A percentile compares a stretch with the other conserved stretches of the same genome.
Evolutionary conservation across 1,140 invertebrate genomes (phyloP).

Genomic region (Teleogryllus occipitalis): DNA sequence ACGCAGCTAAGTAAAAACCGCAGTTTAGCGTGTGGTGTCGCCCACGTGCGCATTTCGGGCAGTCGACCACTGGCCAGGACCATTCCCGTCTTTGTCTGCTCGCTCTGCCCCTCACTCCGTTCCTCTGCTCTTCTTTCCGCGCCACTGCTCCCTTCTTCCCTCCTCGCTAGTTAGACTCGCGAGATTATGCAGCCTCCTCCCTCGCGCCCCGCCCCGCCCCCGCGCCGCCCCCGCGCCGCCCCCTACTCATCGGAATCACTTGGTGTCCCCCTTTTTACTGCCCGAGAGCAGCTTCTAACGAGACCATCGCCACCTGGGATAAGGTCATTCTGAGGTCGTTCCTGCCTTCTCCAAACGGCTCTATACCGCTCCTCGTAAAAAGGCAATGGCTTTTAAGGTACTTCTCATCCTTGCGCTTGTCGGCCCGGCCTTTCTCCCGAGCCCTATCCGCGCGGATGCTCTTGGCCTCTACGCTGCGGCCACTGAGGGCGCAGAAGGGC

Average conservation of each 20-base stretch:
- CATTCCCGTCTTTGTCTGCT: background rate
- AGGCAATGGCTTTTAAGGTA: conserved; percentile 9
- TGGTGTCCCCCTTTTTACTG: background rate
- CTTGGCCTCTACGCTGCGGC: background rate
- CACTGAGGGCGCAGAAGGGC: background rate
- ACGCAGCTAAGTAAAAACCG: no score
- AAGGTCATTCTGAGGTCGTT: conserved; percentile 20
- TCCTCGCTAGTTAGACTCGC: background rate
- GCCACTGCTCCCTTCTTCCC: background rate
- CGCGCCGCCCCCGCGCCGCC: background rate
- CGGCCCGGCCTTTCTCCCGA: background rate
- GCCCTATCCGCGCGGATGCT: background rate
- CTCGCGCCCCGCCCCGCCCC: background rate
- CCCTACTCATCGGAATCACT: conserved; percentile 13
- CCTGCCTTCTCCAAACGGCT: conserved; percentile 12
- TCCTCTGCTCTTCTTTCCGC: background rate
- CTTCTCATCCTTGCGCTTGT: background rate
- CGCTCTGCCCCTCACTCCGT: background rate
- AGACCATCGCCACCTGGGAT: conserved; percentile 22
- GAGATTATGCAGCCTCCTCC: background rate
- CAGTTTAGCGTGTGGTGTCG: no score
- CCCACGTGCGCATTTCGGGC: no score
- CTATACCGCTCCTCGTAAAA: conserved; percentile 13
- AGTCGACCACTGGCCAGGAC: no score
- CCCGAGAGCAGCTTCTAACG: conserved; percentile 11